Base-by-base conservation (phyloP, 1,140 invertebrate species). In the Megalopta genalis region DNA sequence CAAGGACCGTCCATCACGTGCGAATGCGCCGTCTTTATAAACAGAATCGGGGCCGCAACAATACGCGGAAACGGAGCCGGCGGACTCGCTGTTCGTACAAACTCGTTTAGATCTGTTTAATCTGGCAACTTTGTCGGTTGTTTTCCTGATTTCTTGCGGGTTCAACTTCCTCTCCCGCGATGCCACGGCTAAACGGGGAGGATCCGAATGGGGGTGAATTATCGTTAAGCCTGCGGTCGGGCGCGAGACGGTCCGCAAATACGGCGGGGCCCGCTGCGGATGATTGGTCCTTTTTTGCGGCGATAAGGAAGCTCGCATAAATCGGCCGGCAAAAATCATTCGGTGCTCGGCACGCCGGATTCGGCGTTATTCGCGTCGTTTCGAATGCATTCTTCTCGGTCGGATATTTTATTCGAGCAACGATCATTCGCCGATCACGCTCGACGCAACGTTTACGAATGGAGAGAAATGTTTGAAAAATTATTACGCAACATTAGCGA, bases 91-190 rank as follows among this genome's bases (percentile, higher is more conserved):
- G 32, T 37, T 68, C 37, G 52, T 32, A 46, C 64, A 46, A 66
- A 68, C 52, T 68, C 73, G 52, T 76, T 76, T 59, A 68, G 64
- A 46, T 39, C 64, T 25, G 64, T 76, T 76, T 68, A 76, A 76
- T 76, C 52, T n/a, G 37, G 8, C 21, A 46, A 42, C 23, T 59
- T 46, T 18, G 52, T 32, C 27, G 6, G 18, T 32, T 52, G 52
- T 70, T 77, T 77, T 63, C 46, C 62, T 23, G 18, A 64, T 78
- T 72, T 78, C 69, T 72, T 72, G 32, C 18, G 21, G 6, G 42
- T 52, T 21, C 59, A 14, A 39, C 2, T 57, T 67, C 7, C 39
- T 23, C 23, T 1, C 39, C 37, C 64, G n/a, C 39, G 25, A 46
- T 46, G 46, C 23, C 8, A 25, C 3, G 46, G 23, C 16, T 54